These are phyloP conservation scores for Geopemphigus sp. DNA, from an alignment of 1,140 invertebrate genomes.

Conservation along the genomic window DNA sequence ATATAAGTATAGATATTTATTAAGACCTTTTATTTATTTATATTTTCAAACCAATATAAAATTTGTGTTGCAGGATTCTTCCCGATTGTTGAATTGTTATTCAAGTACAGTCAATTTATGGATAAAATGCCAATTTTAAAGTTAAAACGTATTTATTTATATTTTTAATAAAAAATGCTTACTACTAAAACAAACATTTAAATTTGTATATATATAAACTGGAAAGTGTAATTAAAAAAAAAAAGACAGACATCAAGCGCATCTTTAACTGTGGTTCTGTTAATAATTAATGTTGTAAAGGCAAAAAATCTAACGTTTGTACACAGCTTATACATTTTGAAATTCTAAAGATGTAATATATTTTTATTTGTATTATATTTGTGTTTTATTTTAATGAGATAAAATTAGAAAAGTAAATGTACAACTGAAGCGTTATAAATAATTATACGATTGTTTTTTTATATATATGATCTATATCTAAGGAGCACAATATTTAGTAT, in stretches of 20 bases:
- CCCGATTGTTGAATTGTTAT: neutral
- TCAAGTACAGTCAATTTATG: neutral
- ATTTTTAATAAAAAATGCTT: conserved; percentile 7
- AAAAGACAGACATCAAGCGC: neutral
- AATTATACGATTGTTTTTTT: too few relatives aligned
- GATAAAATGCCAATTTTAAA: conserved; percentile 2
- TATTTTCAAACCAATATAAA: neutral
- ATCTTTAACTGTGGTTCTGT: neutral
- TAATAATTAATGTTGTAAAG: conserved; percentile 4
- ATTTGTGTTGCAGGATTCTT: conserved; percentile 25
- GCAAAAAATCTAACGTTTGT: neutral
- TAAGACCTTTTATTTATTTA: conserved; percentile 3
- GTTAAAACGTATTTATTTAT: conserved; percentile 11
- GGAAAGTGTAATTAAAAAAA: neutral
- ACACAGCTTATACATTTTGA: neutral
- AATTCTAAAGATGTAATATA: neutral
- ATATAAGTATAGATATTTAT: too few relatives aligned
- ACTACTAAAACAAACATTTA: conserved; percentile 11
- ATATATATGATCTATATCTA: too few relatives aligned
- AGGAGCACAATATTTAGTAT: too few relatives aligned
- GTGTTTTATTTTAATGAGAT: neutral
- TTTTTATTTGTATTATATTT: neutral
- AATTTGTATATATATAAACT: neutral
- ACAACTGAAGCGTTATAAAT: neutral
- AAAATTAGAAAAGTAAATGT: neutral